phyloP scores from a whole-genome alignment of 2,113 vertebrate genomes.

The Fulica atra region DNA sequence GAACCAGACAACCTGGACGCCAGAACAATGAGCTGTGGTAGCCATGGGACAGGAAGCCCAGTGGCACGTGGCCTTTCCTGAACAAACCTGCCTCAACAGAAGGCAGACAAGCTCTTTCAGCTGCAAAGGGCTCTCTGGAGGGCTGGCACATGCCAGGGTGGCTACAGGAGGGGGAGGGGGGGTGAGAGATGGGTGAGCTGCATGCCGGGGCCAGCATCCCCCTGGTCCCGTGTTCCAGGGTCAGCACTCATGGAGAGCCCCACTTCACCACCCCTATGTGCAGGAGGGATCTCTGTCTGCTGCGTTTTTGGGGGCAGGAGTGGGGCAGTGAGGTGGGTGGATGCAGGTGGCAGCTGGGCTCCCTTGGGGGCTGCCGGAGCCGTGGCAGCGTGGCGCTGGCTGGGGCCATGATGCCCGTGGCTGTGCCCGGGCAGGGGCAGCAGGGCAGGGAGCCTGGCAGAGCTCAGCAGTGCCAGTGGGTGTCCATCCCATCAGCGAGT shows the following conservation, averaged over 20 bases:
- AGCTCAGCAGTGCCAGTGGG: accelerated
- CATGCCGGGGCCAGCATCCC: accelerated
- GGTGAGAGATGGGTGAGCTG: background rate
- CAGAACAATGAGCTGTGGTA: accelerated
- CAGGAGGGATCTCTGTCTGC: background rate
- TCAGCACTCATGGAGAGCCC: background rate
- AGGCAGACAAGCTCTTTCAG: background rate
- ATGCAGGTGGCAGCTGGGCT: background rate
- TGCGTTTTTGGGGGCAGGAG: background rate
- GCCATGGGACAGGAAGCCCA: background rate
- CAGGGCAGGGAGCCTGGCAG: background rate
- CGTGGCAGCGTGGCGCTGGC: accelerated
- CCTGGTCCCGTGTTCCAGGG: accelerated
- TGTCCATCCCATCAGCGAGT: accelerated
- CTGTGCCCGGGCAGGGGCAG: background rate
- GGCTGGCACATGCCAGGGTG: accelerated
- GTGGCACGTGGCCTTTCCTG: background rate
- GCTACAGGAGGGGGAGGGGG: background rate
- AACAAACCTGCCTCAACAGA: background rate
- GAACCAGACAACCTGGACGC: background rate
- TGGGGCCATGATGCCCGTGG: background rate
- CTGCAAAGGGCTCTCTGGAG: background rate
- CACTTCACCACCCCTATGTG: accelerated
- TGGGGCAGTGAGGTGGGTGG: background rate
- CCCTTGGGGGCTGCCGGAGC: background rate